phyloP scores from a whole-genome alignment of 2,113 vertebrate species.

The Poecilia latipinna region DNA sequence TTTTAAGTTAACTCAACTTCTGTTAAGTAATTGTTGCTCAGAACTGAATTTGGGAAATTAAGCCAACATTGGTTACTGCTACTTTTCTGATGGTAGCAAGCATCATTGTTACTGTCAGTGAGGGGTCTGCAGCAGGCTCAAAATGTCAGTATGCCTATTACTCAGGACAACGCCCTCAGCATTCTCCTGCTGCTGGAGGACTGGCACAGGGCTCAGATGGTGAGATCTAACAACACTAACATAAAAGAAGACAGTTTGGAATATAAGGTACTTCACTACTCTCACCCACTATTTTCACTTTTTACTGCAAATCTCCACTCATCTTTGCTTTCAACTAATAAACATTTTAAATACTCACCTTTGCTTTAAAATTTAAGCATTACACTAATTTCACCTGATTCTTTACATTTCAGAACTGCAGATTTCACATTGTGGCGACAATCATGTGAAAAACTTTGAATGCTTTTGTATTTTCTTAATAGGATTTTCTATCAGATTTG shows the following conservation, averaged over 20 bases:
- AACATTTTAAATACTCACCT: no score
- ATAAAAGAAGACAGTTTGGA: conserved; percentile 27
- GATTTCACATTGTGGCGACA: no score
- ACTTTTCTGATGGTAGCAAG: not conserved
- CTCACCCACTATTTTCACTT: not conserved
- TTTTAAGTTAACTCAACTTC: not conserved
- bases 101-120: conserved; percentile 17
- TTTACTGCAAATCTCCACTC: no score
- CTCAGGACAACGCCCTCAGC: conserved; percentile 90
- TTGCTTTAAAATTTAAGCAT: no score
- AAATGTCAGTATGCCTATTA: conserved; percentile 94
- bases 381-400: no score
- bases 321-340: no score
- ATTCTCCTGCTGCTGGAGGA: conserved; percentile 89
- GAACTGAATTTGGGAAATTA: conserved; percentile 28
- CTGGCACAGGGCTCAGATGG: conserved; percentile 81
- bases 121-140: conserved; percentile 40
- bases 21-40: not conserved
- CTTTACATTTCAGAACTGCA: no score
- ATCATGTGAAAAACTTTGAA: no score
- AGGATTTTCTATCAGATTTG: no score
- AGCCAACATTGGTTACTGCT: conserved; percentile 7
- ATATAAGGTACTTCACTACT: conserved; percentile 19
- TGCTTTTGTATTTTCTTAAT: no score
- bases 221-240: conserved; percentile 48